Base-by-base conservation (phyloP, 1,140 invertebrate species). In the Nasonia vitripennis region DNA sequence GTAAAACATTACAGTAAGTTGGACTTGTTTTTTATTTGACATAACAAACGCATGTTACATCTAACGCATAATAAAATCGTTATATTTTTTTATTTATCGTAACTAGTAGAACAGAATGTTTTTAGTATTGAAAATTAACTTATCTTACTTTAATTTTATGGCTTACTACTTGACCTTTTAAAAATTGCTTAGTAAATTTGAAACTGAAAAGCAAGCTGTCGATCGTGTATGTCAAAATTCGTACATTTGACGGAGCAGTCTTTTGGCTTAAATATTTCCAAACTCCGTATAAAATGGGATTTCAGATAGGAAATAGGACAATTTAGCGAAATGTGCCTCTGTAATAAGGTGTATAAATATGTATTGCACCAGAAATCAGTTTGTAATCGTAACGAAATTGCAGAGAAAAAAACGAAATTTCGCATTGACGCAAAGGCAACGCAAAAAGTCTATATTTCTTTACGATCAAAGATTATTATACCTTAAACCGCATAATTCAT, bases 91-190 rank as follows among this genome's bases (percentile, higher is more conserved):
- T 88, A 87, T 90, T 90, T 79, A 84, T 91, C 81, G 84, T 89
- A 88, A 88, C 87, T 91, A 89, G 86, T 89, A 88, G 89, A 90
- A 89, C 89, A 88, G 88, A 90, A 91, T 92, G 87, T 87, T 90
- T 88, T 87, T 73, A 85, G 78, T 84, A 86, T 86, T 88, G 17
- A 71, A 71, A 31, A 71, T 71, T 71, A 71, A 71, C 3, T 27
- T 71, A 71, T 31, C 10, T 87, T 85, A 86, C 81, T 62, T 62
- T 62, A 62, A 1, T 62, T 62, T 80, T 34, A 71, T 71, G 10
- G 68, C 85, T 86, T 86, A 85, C 78, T 85, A 77, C 80, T 87
- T 87, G 73, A 86, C 85, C 67, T 81, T 84, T 87, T 55, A 78
- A 31, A 78, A 78, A n/a, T 27, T 11, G 20, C n/a, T 51, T 27